Evolutionary conservation across 2,113 vertebrate species (phyloP).

Genomic region (Odobenus rosmarus): DNA sequence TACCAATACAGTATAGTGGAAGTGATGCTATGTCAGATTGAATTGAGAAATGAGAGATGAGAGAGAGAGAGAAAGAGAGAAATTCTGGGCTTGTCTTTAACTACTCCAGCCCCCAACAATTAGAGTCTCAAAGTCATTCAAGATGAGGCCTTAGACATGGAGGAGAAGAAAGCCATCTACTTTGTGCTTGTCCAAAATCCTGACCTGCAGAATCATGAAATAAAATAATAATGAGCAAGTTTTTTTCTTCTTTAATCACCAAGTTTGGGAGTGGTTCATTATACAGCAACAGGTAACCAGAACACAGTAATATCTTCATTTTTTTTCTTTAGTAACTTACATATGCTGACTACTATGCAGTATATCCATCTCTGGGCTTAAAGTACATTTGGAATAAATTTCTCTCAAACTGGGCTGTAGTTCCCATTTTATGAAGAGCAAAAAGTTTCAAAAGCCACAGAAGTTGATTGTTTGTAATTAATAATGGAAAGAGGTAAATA

Average conservation of each 20-base stretch:
- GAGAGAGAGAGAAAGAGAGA: background rate
- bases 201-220: background rate
- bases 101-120: background rate
- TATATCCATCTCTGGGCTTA: background rate
- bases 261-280: background rate
- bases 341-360: background rate
- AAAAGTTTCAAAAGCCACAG: background rate
- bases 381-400: background rate
- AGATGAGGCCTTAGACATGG: background rate
- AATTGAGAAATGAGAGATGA: background rate
- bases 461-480: background rate
- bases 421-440: background rate
- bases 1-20: background rate
- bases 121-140: background rate
- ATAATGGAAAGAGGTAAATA: background rate
- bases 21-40: background rate
- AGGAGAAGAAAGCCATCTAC: background rate
- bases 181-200: background rate
- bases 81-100: background rate
- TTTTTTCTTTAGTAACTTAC: background rate
- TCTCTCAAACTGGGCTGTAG: background rate
- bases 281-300: background rate
- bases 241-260: background rate
- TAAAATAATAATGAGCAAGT: background rate
- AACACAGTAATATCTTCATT: background rate